phyloP scores from a whole-genome alignment of 2,113 vertebrate species.

The Synodontis membranacea region DNA sequence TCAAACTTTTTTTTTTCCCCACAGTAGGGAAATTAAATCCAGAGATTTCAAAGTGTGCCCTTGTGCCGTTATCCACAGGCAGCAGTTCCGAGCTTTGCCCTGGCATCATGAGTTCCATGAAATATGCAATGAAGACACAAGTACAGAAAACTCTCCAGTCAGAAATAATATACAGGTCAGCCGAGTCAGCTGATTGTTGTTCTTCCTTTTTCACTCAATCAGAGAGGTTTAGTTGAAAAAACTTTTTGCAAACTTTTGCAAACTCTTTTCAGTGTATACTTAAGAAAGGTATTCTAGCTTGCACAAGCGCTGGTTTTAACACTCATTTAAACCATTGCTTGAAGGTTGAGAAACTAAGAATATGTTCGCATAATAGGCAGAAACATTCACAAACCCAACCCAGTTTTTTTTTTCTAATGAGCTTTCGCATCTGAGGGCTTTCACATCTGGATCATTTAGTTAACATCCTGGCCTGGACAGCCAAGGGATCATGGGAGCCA shows the following conservation, averaged over 20 bases:
- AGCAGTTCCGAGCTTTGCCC: not conserved
- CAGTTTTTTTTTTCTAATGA: not conserved
- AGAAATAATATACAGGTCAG: not conserved
- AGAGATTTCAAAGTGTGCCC: not conserved
- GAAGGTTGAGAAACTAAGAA: not conserved
- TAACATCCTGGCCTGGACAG: constrained; percentile 39
- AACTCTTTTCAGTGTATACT: not conserved
- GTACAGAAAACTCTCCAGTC: not conserved
- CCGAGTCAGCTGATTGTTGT: not conserved
- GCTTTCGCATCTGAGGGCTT: not conserved
- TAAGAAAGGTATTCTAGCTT: not conserved
- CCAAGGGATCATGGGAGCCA: constrained; percentile 27
- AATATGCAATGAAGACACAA: not conserved
- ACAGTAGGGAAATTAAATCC: not conserved
- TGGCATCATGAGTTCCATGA: not conserved
- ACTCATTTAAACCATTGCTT: not conserved
- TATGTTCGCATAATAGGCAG: not conserved
- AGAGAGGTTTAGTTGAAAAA: too few species aligned
- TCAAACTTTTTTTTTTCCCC: not conserved
- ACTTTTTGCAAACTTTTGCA: too few species aligned
- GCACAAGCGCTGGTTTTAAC: not conserved
- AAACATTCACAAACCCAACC: not conserved
- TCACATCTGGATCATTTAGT: constrained; percentile 30
- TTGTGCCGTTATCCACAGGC: not conserved
- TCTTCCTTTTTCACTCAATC: constrained; percentile 26